Base-by-base conservation (phyloP, 2,113 vertebrate species). In the Stomatorhinus ivindoensis region DNA sequence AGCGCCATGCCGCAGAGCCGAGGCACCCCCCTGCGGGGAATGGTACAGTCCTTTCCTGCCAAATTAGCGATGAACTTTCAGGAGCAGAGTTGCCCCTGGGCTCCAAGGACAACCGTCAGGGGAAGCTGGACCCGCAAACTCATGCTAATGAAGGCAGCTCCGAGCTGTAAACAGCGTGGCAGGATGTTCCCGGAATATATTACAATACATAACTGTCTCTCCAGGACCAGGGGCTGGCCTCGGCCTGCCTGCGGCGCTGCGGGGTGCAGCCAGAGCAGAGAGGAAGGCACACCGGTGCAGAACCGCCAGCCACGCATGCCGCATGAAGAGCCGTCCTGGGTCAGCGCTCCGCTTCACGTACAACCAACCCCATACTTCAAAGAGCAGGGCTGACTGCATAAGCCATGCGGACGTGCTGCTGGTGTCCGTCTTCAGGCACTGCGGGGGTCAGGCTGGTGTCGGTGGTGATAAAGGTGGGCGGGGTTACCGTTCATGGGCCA, bases 171-270 rank as follows among this genome's bases (percentile, higher is more conserved):
- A 96, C 95, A 95, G 95, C 94, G 95, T 92, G 93, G 91, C 92
- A 94, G 92, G 94, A 95, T 95, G 95, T 96, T 95, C 94, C 92
- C 89, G 89, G 95, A 95, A 96, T 96, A 96, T 94, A 96, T 96
- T 96, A 96, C 94, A 96, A 96, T 96, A 96, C 95, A 96, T 96
- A 95, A 95, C 95, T 95, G 95, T 95, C 95, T 95, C 92, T 92
- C 91, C 90, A 89, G 94, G 94, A 93, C 95, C 92, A 92, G 51
- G 91, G 94, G 92, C 90, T 92, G 92, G 89, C 91, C 48, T 89
- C 87, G 48, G 89, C 89, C 92, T 93, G 94, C 94, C 94, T 94
- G 92, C 90, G 92, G 89, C 89, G 88, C 42, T 47, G 73, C 91
- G 90, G 84, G 11, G 39, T 85, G 76, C 84, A 65, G 90, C 89